Evolutionary conservation across 2,888 invertebrate species (phyloP).

Genomic region (Ischnus inquisitorius): DNA sequence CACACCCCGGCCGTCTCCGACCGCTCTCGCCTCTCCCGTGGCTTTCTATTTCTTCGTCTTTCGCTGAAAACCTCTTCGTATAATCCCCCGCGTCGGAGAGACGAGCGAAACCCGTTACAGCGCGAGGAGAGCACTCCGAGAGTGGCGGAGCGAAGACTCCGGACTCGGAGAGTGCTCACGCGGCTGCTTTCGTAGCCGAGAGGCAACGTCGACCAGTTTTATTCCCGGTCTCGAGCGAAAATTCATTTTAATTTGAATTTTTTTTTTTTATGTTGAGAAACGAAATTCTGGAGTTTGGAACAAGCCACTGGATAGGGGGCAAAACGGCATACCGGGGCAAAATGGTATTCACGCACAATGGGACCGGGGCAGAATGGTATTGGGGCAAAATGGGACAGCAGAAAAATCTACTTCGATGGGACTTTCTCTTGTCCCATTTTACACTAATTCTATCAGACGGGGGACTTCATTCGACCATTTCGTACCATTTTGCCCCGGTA

Average conservation of each 20-base stretch:
- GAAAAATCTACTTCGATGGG: too few species aligned
- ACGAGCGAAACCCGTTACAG: conserved; percentile 14
- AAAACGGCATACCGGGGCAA: too few species aligned
- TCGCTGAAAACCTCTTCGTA: background rate
- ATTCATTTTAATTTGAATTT: background rate
- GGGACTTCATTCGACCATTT: too few species aligned
- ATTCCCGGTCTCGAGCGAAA: too few species aligned
- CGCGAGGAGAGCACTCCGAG: background rate
- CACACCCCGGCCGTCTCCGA: background rate
- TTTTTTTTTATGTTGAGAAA: background rate
- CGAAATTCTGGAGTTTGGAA: conserved; percentile 7
- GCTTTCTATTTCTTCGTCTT: conserved; percentile 14
- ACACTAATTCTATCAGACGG: too few species aligned
- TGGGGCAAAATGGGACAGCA: too few species aligned
- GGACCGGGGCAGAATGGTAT: too few species aligned
- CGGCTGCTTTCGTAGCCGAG: conserved; percentile 7
- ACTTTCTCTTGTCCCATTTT: too few species aligned
- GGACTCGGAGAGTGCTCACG: conserved; percentile 1
- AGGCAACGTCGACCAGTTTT: conserved; percentile 16
- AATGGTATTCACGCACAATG: too few species aligned
- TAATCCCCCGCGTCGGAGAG: background rate
- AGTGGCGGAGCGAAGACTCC: background rate
- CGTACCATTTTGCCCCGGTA: too few species aligned
- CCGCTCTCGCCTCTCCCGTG: background rate
- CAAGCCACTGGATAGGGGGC: background rate